These are phyloP conservation scores for Corythoichthys haematopterus DNA, from an alignment of 2,113 vertebrate species.

Conservation along the genomic window DNA sequence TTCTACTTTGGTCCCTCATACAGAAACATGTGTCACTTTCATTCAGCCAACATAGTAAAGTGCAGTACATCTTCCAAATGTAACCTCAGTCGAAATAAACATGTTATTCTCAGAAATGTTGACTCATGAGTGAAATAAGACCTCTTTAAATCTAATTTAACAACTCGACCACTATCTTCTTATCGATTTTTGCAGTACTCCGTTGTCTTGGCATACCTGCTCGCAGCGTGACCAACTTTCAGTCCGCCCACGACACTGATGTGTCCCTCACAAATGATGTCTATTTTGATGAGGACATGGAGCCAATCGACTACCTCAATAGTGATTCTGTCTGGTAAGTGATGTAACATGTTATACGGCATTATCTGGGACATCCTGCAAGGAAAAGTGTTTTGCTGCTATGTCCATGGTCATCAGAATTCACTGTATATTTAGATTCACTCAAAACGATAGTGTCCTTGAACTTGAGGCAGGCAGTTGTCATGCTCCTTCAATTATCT, in stretches of 20 bases:
- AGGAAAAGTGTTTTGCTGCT: background rate
- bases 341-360: background rate
- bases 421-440: conserved; percentile 27
- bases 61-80: conserved; percentile 1
- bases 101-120: background rate
- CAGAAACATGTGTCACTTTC: conserved; percentile 47
- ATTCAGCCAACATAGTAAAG: conserved; percentile 31
- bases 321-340: conserved; percentile 86
- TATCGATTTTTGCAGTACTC: conserved; percentile 71
- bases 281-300: conserved; percentile 84
- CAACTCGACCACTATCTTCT: background rate
- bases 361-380: background rate
- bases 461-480: conserved; percentile 19
- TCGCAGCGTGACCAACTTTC: conserved; percentile 90
- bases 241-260: conserved; percentile 90
- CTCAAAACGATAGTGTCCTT: conserved; percentile 3
- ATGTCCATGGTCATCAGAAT: conserved; percentile 23
- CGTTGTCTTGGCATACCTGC: conserved; percentile 84
- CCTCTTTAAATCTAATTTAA: background rate
- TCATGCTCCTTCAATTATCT: conserved; percentile 7
- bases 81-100: background rate
- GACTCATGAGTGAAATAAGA: conserved; percentile 1
- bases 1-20: conserved; percentile 28
- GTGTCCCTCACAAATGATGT: conserved; percentile 87
- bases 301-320: conserved; percentile 80